These are phyloP conservation scores for Serripes groenlandicus DNA, from an alignment of 2,888 invertebrate species.

Conservation along the genomic window DNA sequence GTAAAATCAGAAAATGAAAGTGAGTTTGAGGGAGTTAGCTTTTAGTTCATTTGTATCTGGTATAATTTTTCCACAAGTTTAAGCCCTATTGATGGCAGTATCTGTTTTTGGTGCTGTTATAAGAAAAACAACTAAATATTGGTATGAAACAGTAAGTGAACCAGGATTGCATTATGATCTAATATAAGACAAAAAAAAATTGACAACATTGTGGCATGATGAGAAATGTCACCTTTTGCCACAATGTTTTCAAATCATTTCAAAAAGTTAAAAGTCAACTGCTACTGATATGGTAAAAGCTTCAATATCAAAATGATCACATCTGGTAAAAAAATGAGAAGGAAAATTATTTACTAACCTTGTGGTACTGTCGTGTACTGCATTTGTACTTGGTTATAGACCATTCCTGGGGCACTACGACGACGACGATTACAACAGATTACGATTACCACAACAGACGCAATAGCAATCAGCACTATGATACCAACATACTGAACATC, in stretches of 20 bases:
- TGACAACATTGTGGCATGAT: not conserved
- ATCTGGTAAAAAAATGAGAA: not conserved
- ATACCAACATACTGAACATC: too few species aligned
- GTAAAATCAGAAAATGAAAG: too few species aligned
- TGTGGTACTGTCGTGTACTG: not conserved
- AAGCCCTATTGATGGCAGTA: too few species aligned
- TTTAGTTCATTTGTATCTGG: too few species aligned
- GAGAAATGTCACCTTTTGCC: not conserved
- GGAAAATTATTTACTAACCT: not conserved
- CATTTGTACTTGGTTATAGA: not conserved
- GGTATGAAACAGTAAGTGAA: too few species aligned
- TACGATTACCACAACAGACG: not conserved
- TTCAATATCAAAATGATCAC: too few species aligned
- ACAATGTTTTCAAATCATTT: not conserved
- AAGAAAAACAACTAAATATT: too few species aligned
- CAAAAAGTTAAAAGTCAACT: not conserved
- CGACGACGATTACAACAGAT: not conserved
- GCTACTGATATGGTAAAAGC: too few species aligned
- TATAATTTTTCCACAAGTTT: too few species aligned
- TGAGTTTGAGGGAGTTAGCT: too few species aligned
- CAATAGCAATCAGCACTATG: not conserved
- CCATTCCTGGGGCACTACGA: slow-evolving; percentile 2
- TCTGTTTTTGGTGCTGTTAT: too few species aligned
- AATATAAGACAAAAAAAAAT: not conserved
- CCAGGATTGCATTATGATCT: too few species aligned